phyloP scores from a whole-genome alignment of 2,888 invertebrate genomes.

The Scaptomyza tumidula region DNA sequence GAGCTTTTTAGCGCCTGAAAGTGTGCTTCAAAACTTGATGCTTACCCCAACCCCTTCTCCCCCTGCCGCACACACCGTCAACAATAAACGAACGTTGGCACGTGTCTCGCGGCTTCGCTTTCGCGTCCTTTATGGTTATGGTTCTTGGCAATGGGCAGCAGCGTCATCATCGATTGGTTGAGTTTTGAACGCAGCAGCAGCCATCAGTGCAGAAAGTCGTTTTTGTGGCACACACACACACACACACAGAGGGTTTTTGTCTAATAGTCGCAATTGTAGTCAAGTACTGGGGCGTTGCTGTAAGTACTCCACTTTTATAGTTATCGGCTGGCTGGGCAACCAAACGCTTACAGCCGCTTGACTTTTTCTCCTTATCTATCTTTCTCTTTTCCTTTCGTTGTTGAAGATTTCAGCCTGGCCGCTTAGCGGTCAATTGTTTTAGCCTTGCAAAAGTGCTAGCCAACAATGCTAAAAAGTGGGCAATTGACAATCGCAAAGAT shows the following conservation, averaged over 20 bases:
- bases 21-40: slow-evolving; percentile 42
- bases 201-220: slow-evolving; percentile 20
- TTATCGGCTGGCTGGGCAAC: slow-evolving; percentile 32
- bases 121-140: slow-evolving; percentile 61
- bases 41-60: too few species aligned
- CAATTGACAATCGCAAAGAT: slow-evolving; percentile 9
- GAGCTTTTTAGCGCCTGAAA: slow-evolving; percentile 31
- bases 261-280: slow-evolving; percentile 67
- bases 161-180: slow-evolving; percentile 1
- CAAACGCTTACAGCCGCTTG: slow-evolving; percentile 17
- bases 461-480: slow-evolving; percentile 4
- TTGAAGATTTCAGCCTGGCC: slow-evolving; percentile 31
- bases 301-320: slow-evolving; percentile 51
- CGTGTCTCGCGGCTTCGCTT: slow-evolving; percentile 60
- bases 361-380: slow-evolving; percentile 6
- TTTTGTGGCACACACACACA: slow-evolving; percentile 26
- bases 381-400: background rate
- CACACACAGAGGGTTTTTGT: slow-evolving; percentile 18
- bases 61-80: too few species aligned
- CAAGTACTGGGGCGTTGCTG: slow-evolving; percentile 55
- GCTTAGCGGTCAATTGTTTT: slow-evolving; percentile 59
- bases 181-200: background rate
- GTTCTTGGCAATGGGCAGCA: slow-evolving; percentile 29
- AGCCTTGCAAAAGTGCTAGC: slow-evolving; percentile 30
- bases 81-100: slow-evolving; percentile 47